Conservation (phyloP, 1,140 invertebrate genomes). For the Dreissena polymorpha region DNA sequence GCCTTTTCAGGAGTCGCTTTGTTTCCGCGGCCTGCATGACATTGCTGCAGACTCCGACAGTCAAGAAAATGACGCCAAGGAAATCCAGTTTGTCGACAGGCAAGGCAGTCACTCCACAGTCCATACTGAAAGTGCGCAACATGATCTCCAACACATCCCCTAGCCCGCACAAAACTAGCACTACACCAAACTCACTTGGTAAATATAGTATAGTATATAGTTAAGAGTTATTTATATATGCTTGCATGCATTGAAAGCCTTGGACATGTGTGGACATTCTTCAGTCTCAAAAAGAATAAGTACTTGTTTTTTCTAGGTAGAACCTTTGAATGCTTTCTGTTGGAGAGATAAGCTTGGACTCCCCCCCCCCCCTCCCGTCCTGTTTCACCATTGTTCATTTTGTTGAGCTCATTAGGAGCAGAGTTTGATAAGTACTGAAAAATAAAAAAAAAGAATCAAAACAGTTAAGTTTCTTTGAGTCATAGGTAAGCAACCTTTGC, state of each 20-base stretch:
- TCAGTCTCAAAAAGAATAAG: neutral
- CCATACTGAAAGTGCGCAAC: constrained; percentile 70
- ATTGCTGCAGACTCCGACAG: constrained; percentile 70
- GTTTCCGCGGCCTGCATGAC: constrained; percentile 65
- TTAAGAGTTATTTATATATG: no score
- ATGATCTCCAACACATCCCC: constrained; percentile 50
- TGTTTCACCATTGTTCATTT: neutral
- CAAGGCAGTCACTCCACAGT: constrained; percentile 66
- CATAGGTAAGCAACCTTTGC: no score
- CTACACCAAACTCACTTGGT: constrained; percentile 46
- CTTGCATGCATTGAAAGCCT: neutral
- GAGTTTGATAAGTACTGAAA: neutral
- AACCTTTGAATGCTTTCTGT: no score
- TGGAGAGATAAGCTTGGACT: no score
- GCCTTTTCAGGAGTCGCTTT: constrained; percentile 26
- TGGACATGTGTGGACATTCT: neutral
- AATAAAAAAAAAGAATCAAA: no score
- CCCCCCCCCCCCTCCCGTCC: no score
- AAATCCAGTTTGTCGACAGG: constrained; percentile 68
- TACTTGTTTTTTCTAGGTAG: neutral
- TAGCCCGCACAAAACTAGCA: constrained; percentile 26
- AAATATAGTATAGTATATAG: neutral
- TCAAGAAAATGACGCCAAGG: constrained; percentile 63
- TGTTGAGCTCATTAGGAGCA: no score
- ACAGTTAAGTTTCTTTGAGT: no score